Evolutionary conservation across 92 coral and sea anemone species (phyloP).

Genomic region (Bergia puertoricense): DNA sequence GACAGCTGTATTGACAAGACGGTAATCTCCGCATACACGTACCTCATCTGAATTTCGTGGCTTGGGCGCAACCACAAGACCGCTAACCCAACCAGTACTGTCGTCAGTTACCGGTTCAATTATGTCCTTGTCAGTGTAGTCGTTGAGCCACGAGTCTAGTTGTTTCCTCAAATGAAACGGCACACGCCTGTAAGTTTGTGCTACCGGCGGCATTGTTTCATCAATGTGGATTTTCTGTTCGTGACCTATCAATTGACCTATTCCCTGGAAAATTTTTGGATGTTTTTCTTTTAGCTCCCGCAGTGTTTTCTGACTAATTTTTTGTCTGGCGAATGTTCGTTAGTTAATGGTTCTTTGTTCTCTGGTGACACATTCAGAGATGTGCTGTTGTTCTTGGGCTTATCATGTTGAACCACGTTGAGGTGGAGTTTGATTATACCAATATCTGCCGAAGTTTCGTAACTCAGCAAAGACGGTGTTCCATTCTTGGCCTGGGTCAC

Average conservation of each 20-base stretch:
- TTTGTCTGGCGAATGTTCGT: constrained; percentile 30
- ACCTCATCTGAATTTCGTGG: constrained; percentile 38
- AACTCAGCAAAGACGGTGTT: constrained; percentile 46
- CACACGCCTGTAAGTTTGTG: constrained; percentile 36
- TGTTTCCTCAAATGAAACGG: constrained; percentile 45
- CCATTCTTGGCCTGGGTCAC: constrained; percentile 40
- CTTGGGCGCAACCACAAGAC: constrained; percentile 45
- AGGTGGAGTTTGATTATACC: constrained; percentile 17
- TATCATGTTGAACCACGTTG: constrained; percentile 5
- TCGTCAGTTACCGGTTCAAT: constrained; percentile 46
- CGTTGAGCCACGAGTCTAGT: constrained; percentile 42
- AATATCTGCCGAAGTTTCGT: constrained; percentile 30
- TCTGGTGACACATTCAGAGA: constrained; percentile 1
- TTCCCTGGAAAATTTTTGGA: constrained; percentile 37
- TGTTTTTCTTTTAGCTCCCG: constrained; percentile 19
- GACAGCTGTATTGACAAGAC: constrained; percentile 37
- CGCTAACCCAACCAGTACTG: constrained; percentile 48
- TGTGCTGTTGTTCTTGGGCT: constrained; percentile 10
- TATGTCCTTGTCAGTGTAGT: constrained; percentile 35
- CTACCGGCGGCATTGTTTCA: constrained; percentile 43
- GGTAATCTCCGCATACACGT: constrained; percentile 40
- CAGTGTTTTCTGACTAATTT: constrained; percentile 15
- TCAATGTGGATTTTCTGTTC: constrained; percentile 50
- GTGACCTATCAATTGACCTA: constrained; percentile 42
- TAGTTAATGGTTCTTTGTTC: background rate